Base-by-base conservation (phyloP, 1,140 invertebrate species). In the Sinonovacula constricta region DNA sequence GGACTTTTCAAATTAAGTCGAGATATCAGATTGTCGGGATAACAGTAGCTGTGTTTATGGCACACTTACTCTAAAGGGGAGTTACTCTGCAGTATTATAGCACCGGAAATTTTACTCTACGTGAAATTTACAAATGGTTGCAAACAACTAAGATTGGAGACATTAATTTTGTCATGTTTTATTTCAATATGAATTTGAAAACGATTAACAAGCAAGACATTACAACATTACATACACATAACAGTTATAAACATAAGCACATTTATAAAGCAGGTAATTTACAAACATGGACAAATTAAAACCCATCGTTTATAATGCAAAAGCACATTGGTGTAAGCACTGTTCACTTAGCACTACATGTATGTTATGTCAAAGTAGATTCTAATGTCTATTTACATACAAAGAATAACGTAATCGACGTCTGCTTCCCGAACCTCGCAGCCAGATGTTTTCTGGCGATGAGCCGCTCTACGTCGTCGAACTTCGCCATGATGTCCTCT, bases 381-480 rank as follows among this genome's bases (percentile, higher is more conserved):
- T n/a, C n/a, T n/a, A 18, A 45, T 45, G 39, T 45, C 39, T 45
- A 45, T 18, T 45, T 45, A 10, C 39, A 18, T 18, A 45, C 39
- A 45, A 45, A 45, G 39, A 45, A 45, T 45, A 18, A 45, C 39
- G 18, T 45, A 45, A 45, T 45, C 39, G 39, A 45, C 39, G 39
- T 45, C 39, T 45, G 39, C 39, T 45, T 45, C 39, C 39, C 39
- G 39, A 7, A 45, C 39, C 39, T 45, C 39, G 39, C 39, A 45
- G 69, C 69, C 4, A 71, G 51, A 62, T 71, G 56, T 60, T 71
- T 71, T 26, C 56, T 71, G 14, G 39, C 60, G 0, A 71, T 56
- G 54, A n/a, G 24, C 54, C 54, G 14, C 24, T 56, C 54, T 10
- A 14, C 14, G 5, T 26, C 24, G 54, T 56, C 24, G 30, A 67